Evolutionary conservation across 2,888 invertebrate species (phyloP).

Genomic region (Microchrysa polita): DNA sequence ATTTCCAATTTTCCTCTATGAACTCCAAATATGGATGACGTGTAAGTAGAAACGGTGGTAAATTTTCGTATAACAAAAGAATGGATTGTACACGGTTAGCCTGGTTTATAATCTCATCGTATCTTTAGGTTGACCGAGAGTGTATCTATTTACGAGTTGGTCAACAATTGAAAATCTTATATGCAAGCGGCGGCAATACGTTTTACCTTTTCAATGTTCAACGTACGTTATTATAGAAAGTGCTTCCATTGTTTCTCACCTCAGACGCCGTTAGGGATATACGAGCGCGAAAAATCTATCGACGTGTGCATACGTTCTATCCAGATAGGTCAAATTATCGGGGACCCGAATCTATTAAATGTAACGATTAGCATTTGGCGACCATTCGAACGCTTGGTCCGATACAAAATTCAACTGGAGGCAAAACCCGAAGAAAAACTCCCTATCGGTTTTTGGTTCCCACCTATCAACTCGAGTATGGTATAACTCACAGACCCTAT

Average conservation of each 20-base stretch:
- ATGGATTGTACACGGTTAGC: constrained; percentile 8
- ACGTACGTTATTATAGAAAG: too few species aligned
- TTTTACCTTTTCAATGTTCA: background rate
- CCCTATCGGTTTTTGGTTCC: background rate
- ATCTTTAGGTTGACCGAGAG: constrained; percentile 21
- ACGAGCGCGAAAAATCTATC: background rate
- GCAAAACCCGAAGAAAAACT: background rate
- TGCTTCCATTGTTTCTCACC: constrained; percentile 41
- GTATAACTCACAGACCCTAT: background rate
- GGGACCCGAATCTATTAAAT: constrained; percentile 4
- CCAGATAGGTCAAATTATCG: constrained; percentile 1
- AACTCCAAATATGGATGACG: constrained; percentile 39
- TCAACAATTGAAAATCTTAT: constrained; percentile 35
- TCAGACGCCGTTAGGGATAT: constrained; percentile 39
- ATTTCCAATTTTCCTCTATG: constrained; percentile 26
- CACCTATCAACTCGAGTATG: background rate
- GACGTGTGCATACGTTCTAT: background rate
- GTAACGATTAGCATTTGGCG: constrained; percentile 36
- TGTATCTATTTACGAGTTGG: constrained; percentile 29
- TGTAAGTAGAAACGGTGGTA: constrained; percentile 21
- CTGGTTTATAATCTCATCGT: constrained; percentile 26
- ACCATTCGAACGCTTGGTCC: background rate
- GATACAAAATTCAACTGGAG: background rate
- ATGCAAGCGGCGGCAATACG: constrained; percentile 8
- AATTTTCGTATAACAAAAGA: constrained; percentile 38